Base-by-base conservation (phyloP, 2,797 vertebrate genomes). In the Gallinago solitaria region DNA sequence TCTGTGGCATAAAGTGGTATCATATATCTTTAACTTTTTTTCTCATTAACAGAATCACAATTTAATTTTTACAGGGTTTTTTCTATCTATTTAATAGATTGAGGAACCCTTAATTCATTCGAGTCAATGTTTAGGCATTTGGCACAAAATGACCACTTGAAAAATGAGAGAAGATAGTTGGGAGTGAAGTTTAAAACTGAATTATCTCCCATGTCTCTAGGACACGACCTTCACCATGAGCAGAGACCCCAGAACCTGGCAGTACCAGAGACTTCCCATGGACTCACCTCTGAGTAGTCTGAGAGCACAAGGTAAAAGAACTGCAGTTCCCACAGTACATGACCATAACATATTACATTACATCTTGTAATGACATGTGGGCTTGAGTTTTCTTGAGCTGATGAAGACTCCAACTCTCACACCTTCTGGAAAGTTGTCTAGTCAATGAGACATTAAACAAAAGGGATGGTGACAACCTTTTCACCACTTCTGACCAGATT, bases 401-500 rank as follows among this genome's bases (percentile, higher is more conserved):
- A 56, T 35, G 28, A 76, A 56, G 23, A 17, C n/a, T 57, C 12
- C 50, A 71, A 6, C n/a, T 68, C 37, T 86, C 50, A 39, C 14
- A 39, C 9, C 9, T 65, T 74, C 65, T 32, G 47, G 6, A 16
- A 23, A 32, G 18, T 39, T 69, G 71, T 30, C 7, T 27, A 28
- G 43, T 32, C 60, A 45, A 11, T 25, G 17, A 61, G 13, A 57
- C 23, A 25, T 11, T 53, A n/a, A 61, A 45, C 9, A 39, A 32
- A 56, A 37, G 5, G 19, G 6, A 8, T 4, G 2, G 5, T 75
- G n/a, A 53, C 27, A 59, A 32, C 4, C 0, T 4, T 74, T 10
- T 56, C 23, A 28, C 9, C 6, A 8, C 8, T 80, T 65, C 16
- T 80, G 47, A 80, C 17, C 28, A 37, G 41, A 37, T 25, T 33